A percentile compares a stretch with the other conserved stretches of the same genome.
These are phyloP conservation scores for Sebastiscus tertius DNA, from an alignment of 2,797 vertebrate genomes.

Conservation along the genomic window DNA sequence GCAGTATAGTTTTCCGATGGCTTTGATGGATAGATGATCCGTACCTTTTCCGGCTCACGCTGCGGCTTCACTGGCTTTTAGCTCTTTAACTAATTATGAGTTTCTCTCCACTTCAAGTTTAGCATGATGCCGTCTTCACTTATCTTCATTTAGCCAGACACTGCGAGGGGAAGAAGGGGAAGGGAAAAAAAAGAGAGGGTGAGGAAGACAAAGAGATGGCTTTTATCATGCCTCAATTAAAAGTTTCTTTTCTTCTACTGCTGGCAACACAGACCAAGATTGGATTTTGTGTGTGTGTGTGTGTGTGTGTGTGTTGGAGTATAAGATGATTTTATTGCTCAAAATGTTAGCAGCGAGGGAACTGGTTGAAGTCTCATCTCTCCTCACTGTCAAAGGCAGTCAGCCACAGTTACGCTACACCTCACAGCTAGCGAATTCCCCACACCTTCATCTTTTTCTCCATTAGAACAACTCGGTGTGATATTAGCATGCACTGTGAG, in stretches of 20 bases:
- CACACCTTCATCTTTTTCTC: not conserved
- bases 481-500: not conserved
- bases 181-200: not conserved
- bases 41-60: not conserved
- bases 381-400: conserved; percentile 32
- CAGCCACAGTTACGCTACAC: conserved; percentile 9
- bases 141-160: conserved; percentile 57
- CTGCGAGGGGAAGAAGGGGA: not conserved
- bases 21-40: not conserved
- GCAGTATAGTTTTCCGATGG: not conserved
- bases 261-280: conserved; percentile 15
- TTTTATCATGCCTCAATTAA: conserved; percentile 61
- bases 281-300: not conserved
- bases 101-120: conserved; percentile 41
- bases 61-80: not conserved
- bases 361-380: conserved; percentile 26
- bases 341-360: conserved; percentile 11
- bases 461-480: not conserved
- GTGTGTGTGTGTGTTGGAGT: conserved; percentile 1
- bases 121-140: conserved; percentile 27
- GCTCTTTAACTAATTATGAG: conserved; percentile 49
- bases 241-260: conserved; percentile 43
- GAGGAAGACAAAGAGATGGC: conserved; percentile 52
- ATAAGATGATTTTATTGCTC: conserved; percentile 28
- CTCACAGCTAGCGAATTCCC: conserved; percentile 10